Evolutionary conservation across 2,797 vertebrate species (phyloP).

Genomic region (Leptoclinus maculatus): DNA sequence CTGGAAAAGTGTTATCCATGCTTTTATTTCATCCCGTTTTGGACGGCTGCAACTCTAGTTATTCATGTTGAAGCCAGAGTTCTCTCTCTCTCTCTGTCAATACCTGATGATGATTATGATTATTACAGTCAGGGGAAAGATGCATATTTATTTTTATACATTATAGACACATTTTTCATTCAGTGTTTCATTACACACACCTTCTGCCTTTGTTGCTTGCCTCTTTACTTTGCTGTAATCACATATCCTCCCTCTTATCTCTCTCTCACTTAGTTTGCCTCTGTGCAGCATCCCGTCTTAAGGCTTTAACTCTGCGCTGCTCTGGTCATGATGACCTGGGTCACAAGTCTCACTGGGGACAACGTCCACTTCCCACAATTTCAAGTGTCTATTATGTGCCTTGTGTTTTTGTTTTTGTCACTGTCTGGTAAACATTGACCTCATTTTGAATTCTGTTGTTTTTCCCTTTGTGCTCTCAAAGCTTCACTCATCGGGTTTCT

Average conservation of each 20-base stretch:
- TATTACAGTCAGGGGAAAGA: too few species aligned
- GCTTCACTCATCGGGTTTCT: neutral
- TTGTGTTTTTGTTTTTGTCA: conserved; percentile 11
- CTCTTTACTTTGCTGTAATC: neutral
- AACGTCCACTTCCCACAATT: conserved; percentile 23
- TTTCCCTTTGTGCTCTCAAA: neutral
- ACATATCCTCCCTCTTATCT: neutral
- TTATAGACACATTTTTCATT: too few species aligned
- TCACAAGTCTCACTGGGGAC: conserved; percentile 4
- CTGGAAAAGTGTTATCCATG: too few species aligned
- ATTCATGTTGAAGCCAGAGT: too few species aligned
- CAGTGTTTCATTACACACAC: neutral
- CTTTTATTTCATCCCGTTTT: too few species aligned
- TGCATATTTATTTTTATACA: too few species aligned
- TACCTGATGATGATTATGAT: too few species aligned
- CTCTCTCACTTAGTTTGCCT: conserved; percentile 27
- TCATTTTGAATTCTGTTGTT: neutral
- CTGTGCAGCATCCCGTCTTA: conserved; percentile 4
- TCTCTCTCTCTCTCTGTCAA: too few species aligned
- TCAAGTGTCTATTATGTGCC: conserved; percentile 9
- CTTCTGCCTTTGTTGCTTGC: neutral
- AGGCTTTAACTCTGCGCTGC: conserved; percentile 4
- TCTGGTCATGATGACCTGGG: conserved; percentile 63
- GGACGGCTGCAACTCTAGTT: too few species aligned
- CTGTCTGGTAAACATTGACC: neutral